phyloP scores from a whole-genome alignment of 2,888 invertebrate species.

The Branchinecta sandiegonensis region DNA sequence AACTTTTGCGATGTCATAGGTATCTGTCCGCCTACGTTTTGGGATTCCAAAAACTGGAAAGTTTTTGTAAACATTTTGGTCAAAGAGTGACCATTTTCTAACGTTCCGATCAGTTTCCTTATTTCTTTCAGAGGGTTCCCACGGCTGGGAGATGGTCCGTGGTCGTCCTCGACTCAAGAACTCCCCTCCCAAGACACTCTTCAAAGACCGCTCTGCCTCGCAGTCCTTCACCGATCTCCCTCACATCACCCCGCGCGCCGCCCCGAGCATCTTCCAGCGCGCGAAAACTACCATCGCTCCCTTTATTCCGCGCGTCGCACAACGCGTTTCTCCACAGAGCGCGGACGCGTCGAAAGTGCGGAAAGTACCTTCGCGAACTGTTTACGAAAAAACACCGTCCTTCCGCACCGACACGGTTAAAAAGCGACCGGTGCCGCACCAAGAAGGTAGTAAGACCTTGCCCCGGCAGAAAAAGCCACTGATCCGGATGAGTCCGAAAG shows the following conservation, averaged over 20 bases:
- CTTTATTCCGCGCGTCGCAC: background rate
- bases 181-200: conserved; percentile 30
- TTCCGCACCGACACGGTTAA: background rate
- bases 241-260: background rate
- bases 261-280: background rate
- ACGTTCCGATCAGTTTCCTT: too few species aligned
- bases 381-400: background rate
- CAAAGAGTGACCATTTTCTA: too few species aligned
- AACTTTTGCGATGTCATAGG: too few species aligned
- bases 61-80: too few species aligned
- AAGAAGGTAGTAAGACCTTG: background rate
- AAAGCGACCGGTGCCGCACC: background rate
- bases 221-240: background rate
- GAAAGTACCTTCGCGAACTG: background rate
- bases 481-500: background rate
- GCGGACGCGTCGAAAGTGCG: background rate
- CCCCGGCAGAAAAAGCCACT: background rate
- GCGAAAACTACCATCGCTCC: conserved; percentile 2
- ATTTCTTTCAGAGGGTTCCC: conserved; percentile 31
- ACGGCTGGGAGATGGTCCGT: conserved; percentile 76
- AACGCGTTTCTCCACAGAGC: background rate
- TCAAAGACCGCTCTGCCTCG: background rate
- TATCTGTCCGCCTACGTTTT: too few species aligned
- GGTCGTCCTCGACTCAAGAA: conserved; percentile 48
- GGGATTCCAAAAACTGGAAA: too few species aligned